Percentiles rank a stretch among this genome's conserved stretches.
Evolutionary conservation across 37 sponge, comb jelly and placozoan genomes (phyloP).

Genomic region (Hormiphora californensis): DNA sequence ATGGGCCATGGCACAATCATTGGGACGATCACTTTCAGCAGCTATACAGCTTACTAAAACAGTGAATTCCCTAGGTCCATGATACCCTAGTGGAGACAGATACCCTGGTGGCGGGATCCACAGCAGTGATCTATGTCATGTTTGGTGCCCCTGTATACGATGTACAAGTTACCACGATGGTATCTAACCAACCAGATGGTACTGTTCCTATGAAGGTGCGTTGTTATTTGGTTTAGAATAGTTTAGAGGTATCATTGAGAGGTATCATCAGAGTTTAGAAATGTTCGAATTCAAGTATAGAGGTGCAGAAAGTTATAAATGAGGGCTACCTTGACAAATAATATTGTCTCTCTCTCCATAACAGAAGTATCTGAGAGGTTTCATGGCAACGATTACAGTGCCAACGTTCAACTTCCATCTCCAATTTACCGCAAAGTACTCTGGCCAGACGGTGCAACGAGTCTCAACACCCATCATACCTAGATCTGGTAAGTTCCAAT

Average conservation of each 20-base stretch:
- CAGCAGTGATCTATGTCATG: background rate
- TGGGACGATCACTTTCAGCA: too few relatives aligned
- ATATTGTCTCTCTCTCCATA: too few relatives aligned
- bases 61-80: background rate
- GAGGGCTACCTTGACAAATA: background rate
- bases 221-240: background rate
- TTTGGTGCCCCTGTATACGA: conserved; percentile 44
- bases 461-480: conserved; percentile 24
- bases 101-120: conserved; percentile 38
- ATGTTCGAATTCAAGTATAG: background rate
- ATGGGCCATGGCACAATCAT: too few relatives aligned
- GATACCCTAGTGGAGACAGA: background rate
- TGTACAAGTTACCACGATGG: conserved; percentile 13
- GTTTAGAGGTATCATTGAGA: background rate
- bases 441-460: background rate
- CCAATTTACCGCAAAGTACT: conserved; percentile 31
- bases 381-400: conserved; percentile 4
- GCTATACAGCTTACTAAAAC: too few relatives aligned
- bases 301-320: background rate
- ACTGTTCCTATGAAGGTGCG: conserved; percentile 34
- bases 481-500: background rate
- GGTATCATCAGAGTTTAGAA: background rate
- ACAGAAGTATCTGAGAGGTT: conserved; percentile 46
- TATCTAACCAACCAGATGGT: conserved; percentile 16
- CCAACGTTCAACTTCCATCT: conserved; percentile 48